Base-by-base conservation (phyloP, 1,140 invertebrate genomes). In the Xylocopa sonorina region DNA sequence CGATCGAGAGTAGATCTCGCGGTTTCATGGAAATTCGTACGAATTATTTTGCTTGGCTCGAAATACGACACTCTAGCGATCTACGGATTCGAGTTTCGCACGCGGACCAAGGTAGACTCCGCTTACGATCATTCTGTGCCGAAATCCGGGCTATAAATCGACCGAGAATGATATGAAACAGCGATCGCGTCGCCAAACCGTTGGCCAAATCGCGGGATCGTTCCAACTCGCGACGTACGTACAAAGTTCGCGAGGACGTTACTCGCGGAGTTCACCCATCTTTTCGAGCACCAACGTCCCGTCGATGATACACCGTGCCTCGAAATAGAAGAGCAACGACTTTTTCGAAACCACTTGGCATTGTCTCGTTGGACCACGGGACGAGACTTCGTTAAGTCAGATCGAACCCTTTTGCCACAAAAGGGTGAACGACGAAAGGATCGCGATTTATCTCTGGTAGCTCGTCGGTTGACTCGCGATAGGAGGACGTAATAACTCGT, bases 321-420 rank as follows among this genome's bases (percentile, higher is more conserved):
- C 66, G 72, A 84, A 84, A 85, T 84, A 85, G 83, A 85, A 74
- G 78, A 81, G 73, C 82, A 81, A 85, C 27, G 83, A 84, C 83
- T 66, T 38, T 57, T 46, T 57, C 10, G 24, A 67, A 57, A 81
- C 82, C 74, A 84, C 83, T 85, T 85, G 83, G 81, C 78, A 84
- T 81, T 85, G 82, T 84, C 69, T 72, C 71, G 67, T 46, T 63
- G 48, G 9, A 58, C 21, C 3, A 21, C 21, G 29, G 7, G 7
- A 32, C 29, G 3, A 29, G 18, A 2, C 16, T 7, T 18, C 5
- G 55, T 58, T 32, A 18, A 34, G 29, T 41, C 46, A 51, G 27
- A 21, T 63, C 4, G 3, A 21, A 9, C n/a, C n/a, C n/a, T n/a
- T n/a, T n/a, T n/a, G n/a, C n/a, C n/a, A 16, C 1, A 1, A 18